A percentile compares a stretch with the other conserved stretches of the same genome.
phyloP scores from a whole-genome alignment of 92 coral and sea anemone genomes.

The Ricordea florida region DNA sequence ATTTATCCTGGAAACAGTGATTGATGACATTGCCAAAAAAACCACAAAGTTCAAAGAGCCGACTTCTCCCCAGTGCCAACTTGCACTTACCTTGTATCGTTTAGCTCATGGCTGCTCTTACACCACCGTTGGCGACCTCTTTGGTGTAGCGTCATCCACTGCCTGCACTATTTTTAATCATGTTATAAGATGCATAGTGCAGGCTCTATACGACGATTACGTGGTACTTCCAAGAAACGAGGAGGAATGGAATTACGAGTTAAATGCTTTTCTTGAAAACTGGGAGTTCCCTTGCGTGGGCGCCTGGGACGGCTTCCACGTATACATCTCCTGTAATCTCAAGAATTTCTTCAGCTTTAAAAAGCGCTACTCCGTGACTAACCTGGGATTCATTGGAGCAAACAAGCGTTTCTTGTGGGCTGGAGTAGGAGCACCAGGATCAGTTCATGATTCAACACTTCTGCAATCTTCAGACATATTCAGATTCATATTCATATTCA shows the following conservation, averaged over 20 bases:
- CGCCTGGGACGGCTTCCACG: constrained; percentile 60
- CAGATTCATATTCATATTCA: no score
- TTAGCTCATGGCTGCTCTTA: no score
- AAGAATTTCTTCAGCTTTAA: constrained; percentile 40
- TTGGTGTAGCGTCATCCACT: no score
- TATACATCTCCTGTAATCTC: constrained; percentile 25
- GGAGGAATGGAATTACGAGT: constrained; percentile 29
- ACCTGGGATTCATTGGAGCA: constrained; percentile 43
- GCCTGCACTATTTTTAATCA: no score
- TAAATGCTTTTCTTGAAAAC: constrained; percentile 3
- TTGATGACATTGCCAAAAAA: no score
- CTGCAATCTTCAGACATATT: constrained; percentile 38
- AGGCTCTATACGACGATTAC: no score
- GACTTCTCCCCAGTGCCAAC: no score
- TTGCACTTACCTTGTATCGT: no score
- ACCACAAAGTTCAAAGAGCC: no score
- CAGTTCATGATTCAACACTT: constrained; percentile 54
- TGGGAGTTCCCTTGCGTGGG: constrained; percentile 54
- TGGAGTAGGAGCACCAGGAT: constrained; percentile 54
- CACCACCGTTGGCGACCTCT: no score
- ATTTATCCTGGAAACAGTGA: not conserved
- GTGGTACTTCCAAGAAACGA: no score
- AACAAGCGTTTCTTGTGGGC: constrained; percentile 58
- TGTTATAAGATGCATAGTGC: no score
- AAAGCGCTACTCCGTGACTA: constrained; percentile 45